Conservation (phyloP, 2,797 vertebrate genomes). For the Liparis tanakae region DNA sequence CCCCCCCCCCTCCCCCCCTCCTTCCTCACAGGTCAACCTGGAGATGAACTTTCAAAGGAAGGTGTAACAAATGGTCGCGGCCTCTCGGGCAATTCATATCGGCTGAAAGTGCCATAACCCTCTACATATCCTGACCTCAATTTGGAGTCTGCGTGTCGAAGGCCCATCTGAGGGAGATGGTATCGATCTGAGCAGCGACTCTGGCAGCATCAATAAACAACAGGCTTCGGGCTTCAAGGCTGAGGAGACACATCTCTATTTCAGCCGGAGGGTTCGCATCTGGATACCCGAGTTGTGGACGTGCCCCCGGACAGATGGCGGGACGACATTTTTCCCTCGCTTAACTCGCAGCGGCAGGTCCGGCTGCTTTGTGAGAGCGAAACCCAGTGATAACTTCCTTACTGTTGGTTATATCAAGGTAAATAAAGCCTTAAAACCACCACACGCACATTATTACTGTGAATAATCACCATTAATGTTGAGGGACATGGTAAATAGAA, state of each 20-base stretch:
- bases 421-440: constrained; percentile 51
- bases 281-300: constrained; percentile 66
- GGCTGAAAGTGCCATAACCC: constrained; percentile 69
- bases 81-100: constrained; percentile 61
- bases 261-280: constrained; percentile 64
- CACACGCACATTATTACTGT: constrained; percentile 27
- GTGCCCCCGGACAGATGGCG: constrained; percentile 54
- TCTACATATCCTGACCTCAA: constrained; percentile 80
- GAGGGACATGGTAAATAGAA: constrained; percentile 52
- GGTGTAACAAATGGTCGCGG: constrained; percentile 68
- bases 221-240: constrained; percentile 77
- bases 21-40: constrained; percentile 76
- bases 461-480: constrained; percentile 57
- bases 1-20: constrained; percentile 45
- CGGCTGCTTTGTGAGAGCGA: neutral
- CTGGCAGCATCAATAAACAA: constrained; percentile 82
- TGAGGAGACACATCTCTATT: constrained; percentile 75
- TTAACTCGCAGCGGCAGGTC: constrained; percentile 7
- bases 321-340: constrained; percentile 35
- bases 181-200: constrained; percentile 76
- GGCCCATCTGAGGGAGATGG: constrained; percentile 73
- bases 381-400: constrained; percentile 9
- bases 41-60: constrained; percentile 72
- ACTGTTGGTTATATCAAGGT: constrained; percentile 26
- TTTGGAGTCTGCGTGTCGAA: constrained; percentile 75